Conservation (phyloP, 2,113 vertebrate genomes). For the Herpailurus yagouaroundi region DNA sequence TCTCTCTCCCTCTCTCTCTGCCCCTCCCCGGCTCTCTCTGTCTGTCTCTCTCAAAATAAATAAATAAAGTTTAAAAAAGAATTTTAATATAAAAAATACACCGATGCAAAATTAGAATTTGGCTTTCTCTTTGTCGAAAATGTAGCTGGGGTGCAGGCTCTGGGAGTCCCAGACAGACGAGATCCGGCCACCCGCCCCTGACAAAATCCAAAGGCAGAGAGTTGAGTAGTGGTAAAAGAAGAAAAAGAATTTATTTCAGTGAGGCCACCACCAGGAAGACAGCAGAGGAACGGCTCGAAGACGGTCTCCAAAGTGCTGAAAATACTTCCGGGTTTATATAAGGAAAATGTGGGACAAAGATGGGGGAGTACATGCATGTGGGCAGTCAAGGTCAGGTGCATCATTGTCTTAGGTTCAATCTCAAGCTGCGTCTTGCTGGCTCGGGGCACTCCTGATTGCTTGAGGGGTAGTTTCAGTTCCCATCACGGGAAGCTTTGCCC, state of each 20-base stretch:
- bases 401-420: neutral
- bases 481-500: neutral
- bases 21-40: no score
- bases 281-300: neutral
- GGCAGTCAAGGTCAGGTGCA: neutral
- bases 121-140: neutral
- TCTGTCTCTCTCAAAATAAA: no score
- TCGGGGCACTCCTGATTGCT: neutral
- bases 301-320: neutral
- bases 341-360: neutral
- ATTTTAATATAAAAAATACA: neutral
- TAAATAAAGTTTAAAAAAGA: no score
- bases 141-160: neutral
- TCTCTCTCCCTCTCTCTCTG: no score
- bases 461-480: neutral
- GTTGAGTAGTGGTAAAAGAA: neutral
- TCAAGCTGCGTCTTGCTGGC: neutral
- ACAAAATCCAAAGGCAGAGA: neutral
- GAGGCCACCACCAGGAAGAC: neutral
- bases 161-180: neutral
- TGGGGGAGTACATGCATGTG: neutral
- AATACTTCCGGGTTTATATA: neutral
- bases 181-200: neutral
- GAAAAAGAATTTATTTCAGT: neutral
- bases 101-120: neutral